Evolutionary conservation across 2,888 invertebrate species (phyloP).

Genomic region (Exocentrus adspersus): DNA sequence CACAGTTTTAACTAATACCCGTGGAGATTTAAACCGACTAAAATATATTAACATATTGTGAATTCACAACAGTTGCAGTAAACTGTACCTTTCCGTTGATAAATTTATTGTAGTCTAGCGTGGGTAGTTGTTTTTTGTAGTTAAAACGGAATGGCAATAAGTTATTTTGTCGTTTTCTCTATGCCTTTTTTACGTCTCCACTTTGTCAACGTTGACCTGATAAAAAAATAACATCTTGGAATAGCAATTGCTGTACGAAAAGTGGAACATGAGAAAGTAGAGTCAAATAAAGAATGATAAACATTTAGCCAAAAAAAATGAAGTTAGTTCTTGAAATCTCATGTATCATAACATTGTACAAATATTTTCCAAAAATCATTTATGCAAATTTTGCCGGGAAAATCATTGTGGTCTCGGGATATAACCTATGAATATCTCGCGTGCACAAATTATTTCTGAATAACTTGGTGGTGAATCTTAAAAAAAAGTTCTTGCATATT

Average conservation of each 20-base stretch:
- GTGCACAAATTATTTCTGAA: too few relatives aligned
- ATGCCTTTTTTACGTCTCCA: not conserved
- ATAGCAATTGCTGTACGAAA: not conserved
- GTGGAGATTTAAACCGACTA: constrained; percentile 3
- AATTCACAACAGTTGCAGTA: constrained; percentile 3
- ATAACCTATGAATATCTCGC: too few relatives aligned
- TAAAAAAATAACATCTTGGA: not conserved
- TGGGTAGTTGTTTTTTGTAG: constrained; percentile 22
- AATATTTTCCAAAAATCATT: too few relatives aligned
- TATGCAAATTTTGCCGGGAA: too few relatives aligned
- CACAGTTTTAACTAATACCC: constrained; percentile 2
- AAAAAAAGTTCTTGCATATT: too few relatives aligned
- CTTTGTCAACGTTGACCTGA: not conserved
- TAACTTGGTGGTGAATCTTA: too few relatives aligned
- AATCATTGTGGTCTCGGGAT: too few relatives aligned
- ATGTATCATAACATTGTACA: too few relatives aligned
- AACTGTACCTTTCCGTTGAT: constrained; percentile 3
- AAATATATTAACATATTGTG: constrained; percentile 7
- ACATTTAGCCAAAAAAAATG: not conserved
- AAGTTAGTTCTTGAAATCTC: too few relatives aligned
- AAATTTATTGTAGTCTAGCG: constrained; percentile 21
- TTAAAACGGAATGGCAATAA: constrained; percentile 26
- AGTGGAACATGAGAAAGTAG: not conserved
- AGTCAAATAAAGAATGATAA: not conserved
- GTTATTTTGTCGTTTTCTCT: constrained; percentile 35